Conservation (phyloP, 2,113 vertebrate genomes). For the Rynchops niger region DNA sequence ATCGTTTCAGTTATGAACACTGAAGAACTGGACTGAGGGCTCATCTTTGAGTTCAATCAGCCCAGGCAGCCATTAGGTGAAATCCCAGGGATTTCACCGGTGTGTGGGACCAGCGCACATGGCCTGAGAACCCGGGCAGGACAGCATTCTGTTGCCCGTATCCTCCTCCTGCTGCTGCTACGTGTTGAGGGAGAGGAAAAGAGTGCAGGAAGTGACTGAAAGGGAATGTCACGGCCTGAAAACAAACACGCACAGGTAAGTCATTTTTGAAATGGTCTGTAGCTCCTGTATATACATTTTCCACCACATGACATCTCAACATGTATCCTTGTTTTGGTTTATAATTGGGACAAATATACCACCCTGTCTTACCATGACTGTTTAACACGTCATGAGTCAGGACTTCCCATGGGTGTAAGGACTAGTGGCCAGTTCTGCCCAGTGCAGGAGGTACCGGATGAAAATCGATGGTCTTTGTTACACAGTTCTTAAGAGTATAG, state of each 20-base stretch:
- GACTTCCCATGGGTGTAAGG: not conserved
- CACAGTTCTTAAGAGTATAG: not conserved
- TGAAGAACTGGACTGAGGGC: not conserved
- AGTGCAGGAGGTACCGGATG: not conserved
- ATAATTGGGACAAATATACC: not conserved
- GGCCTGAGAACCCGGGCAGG: not conserved
- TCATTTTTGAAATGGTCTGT: not conserved
- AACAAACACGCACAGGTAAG: not conserved
- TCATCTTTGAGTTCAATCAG: not conserved
- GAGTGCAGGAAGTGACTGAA: not conserved
- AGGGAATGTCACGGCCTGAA: not conserved
- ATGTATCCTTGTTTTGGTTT: not conserved
- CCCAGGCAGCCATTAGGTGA: not conserved
- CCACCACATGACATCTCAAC: not conserved
- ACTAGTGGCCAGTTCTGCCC: not conserved
- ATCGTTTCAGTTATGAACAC: not conserved
- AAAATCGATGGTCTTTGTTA: not conserved
- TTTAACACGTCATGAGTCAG: not conserved
- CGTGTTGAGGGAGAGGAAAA: not conserved
- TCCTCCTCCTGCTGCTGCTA: not conserved
- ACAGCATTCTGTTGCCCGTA: not conserved
- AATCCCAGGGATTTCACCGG: not conserved
- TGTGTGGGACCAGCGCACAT: fast-evolving
- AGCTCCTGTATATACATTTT: not conserved
- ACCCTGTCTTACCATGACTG: not conserved